A percentile compares a stretch with the other conserved stretches of the same genome.
Evolutionary conservation across 2,797 vertebrate genomes (phyloP).

Genomic region (Poecilia picta): DNA sequence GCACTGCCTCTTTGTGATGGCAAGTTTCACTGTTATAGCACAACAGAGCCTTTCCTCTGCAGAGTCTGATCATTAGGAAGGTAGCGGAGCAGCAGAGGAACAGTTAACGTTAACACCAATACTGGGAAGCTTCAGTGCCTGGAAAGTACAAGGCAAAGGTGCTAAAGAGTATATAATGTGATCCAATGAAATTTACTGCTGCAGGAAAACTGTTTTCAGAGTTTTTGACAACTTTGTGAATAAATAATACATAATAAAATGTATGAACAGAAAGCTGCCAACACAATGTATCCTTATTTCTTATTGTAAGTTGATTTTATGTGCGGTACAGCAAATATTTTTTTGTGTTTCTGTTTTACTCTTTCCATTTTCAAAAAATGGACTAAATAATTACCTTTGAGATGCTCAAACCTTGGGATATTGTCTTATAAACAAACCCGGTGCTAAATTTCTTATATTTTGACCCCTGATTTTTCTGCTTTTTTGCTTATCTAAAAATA

Average conservation of each 20-base stretch:
- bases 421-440: not conserved
- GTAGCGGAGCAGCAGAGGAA: slow-evolving; percentile 43
- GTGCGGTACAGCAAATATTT: not conserved
- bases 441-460: not conserved
- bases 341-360: not conserved
- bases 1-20: slow-evolving; percentile 53
- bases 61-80: slow-evolving; percentile 63
- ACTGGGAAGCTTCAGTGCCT: slow-evolving; percentile 6
- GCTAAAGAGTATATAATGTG: slow-evolving; percentile 17
- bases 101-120: slow-evolving; percentile 64
- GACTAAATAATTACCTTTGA: not conserved
- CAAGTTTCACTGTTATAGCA: slow-evolving; percentile 43
- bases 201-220: not conserved
- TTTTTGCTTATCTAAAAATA: not conserved
- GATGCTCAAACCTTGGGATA: not conserved
- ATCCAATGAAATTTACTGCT: not conserved
- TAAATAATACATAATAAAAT: not conserved
- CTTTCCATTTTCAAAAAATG: not conserved
- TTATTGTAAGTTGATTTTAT: not conserved
- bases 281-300: not conserved
- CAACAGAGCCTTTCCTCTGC: slow-evolving; percentile 53
- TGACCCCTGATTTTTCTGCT: not conserved
- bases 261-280: not conserved
- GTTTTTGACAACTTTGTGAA: not conserved
- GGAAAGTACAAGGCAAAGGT: slow-evolving; percentile 5